A percentile compares a stretch with the other conserved stretches of the same genome.
phyloP scores from a whole-genome alignment of 2,797 vertebrate species.

The Leuciscus waleckii region DNA sequence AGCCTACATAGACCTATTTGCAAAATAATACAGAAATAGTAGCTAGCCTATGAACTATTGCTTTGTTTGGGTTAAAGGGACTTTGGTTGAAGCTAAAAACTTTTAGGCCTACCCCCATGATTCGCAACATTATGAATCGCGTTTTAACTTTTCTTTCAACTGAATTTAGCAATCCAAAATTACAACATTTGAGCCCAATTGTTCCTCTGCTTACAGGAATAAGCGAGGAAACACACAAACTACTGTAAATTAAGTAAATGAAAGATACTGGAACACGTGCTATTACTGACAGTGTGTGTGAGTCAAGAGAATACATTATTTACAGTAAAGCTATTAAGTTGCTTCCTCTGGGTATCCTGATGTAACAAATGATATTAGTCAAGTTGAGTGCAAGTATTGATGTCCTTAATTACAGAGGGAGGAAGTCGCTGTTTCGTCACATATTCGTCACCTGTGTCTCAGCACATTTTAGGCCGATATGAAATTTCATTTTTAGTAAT shows the following conservation, averaged over 20 bases:
- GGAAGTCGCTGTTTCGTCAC: constrained; percentile 40
- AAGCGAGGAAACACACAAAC: not conserved
- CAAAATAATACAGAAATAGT: not conserved
- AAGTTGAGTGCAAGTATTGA: constrained; percentile 39
- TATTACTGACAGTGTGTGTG: constrained; percentile 24
- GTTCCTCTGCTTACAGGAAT: not conserved
- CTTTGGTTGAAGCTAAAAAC: not conserved
- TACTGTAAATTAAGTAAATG: constrained; percentile 1
- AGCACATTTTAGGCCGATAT: not conserved
- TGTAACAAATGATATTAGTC: constrained; percentile 29
- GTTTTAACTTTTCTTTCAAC: not conserved
- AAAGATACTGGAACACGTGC: constrained; percentile 11
- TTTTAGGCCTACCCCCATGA: not conserved
- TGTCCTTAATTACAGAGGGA: constrained; percentile 17
- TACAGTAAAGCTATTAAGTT: constrained; percentile 48
- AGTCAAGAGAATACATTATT: constrained; percentile 24
- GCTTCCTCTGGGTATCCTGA: constrained; percentile 27
- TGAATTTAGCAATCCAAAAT: not conserved
- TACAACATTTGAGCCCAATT: not conserved
- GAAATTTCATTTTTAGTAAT: not conserved
- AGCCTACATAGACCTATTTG: not conserved
- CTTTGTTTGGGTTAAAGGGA: not conserved
- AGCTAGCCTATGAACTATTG: too few relatives aligned
- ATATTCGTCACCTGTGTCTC: constrained; percentile 8
- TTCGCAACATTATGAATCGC: not conserved